Conservation (phyloP, 2,113 vertebrate species). For the Mormyrus iriodes region DNA sequence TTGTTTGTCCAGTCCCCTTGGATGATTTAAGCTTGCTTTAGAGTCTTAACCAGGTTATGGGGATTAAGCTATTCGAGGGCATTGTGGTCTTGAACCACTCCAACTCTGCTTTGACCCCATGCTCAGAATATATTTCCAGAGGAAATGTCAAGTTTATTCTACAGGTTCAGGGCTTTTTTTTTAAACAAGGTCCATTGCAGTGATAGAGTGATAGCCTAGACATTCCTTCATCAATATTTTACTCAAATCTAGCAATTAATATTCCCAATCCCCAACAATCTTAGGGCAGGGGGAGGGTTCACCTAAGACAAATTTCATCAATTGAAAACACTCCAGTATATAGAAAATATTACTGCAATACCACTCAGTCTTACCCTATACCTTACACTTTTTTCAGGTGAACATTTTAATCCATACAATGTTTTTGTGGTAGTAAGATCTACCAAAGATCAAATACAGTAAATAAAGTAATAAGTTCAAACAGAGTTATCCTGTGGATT, state of each 20-base stretch:
- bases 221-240: neutral
- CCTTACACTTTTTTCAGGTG: too few relatives aligned
- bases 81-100: neutral
- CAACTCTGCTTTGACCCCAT: neutral
- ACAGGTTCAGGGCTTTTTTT: neutral
- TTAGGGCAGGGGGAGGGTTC: neutral
- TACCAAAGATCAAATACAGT: neutral
- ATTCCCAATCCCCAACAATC: neutral
- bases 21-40: neutral
- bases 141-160: neutral
- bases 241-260: neutral
- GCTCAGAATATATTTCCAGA: neutral
- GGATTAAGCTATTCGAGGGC: neutral
- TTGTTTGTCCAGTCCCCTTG: neutral
- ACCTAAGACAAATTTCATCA: neutral
- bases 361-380: neutral
- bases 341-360: neutral
- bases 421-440: neutral
- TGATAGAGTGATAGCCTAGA: neutral
- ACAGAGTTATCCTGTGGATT: neutral
- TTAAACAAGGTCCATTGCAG: neutral
- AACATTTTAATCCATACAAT: neutral
- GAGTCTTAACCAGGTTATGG: neutral
- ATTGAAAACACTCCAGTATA: neutral
- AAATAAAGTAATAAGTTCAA: neutral